Evolutionary conservation across 2,113 vertebrate genomes (phyloP).

Genomic region (Hipposideros armiger): DNA sequence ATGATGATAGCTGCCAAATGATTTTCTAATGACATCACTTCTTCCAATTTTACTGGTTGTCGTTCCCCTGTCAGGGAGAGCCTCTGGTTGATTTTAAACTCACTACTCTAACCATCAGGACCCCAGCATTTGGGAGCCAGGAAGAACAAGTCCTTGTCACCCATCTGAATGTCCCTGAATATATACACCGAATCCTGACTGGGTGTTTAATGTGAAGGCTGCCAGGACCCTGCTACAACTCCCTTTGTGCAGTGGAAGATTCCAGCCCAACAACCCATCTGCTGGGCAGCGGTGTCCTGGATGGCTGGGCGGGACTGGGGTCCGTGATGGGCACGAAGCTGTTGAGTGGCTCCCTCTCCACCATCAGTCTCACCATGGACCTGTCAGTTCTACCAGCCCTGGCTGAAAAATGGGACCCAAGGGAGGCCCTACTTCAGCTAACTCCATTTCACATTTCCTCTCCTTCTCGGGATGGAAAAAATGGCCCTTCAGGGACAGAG

Average conservation of each 20-base stretch:
- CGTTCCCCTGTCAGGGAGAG: neutral
- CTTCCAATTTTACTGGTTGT: neutral
- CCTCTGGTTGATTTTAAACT: neutral
- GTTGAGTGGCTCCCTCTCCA: constrained; percentile 61
- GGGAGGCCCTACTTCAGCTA: constrained; percentile 46
- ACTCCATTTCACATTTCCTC: constrained; percentile 53
- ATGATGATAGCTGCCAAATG: neutral
- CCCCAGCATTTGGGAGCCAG: neutral
- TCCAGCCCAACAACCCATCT: constrained; percentile 78
- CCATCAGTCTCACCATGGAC: constrained; percentile 79
- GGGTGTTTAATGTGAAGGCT: neutral
- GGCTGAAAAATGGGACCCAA: constrained; percentile 51
- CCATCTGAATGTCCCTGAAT: neutral
- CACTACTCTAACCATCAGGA: neutral
- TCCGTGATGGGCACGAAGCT: constrained; percentile 70
- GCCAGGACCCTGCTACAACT: constrained; percentile 43
- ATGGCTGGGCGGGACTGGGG: constrained; percentile 1
- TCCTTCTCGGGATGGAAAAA: constrained; percentile 46
- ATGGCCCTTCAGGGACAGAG: constrained; percentile 34
- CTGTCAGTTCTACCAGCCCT: constrained; percentile 70
- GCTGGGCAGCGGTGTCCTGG: constrained; percentile 73
- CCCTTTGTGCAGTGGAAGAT: neutral
- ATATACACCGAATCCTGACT: neutral
- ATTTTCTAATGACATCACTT: constrained; percentile 5
- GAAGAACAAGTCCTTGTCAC: neutral